phyloP scores from a whole-genome alignment of 2,888 invertebrate species.

The Dichetophora obliterata region DNA sequence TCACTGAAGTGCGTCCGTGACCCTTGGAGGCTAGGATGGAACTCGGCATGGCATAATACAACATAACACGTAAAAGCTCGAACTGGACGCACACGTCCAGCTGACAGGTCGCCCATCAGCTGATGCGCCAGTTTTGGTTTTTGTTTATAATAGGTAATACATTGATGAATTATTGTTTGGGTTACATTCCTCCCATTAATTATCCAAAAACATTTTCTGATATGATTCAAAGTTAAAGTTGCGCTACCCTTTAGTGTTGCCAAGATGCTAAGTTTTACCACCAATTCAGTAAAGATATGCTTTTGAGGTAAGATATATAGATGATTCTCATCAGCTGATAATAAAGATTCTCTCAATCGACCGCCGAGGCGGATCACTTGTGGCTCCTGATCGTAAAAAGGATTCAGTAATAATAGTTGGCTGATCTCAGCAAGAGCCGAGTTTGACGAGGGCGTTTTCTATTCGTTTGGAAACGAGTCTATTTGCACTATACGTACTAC shows the following conservation, averaged over 20 bases:
- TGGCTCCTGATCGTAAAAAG: conserved; percentile 18
- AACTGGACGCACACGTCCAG: conserved; percentile 31
- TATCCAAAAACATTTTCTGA: conserved; percentile 22
- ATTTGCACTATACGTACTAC: conserved; percentile 17
- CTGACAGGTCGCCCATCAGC: conserved; percentile 40
- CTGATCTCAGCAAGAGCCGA: conserved; percentile 18
- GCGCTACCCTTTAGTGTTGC: conserved; percentile 24
- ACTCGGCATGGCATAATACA: conserved; percentile 34
- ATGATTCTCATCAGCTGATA: conserved; percentile 9
- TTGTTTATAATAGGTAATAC: too few species aligned
- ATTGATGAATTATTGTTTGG: conserved; percentile 34
- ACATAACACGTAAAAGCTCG: conserved; percentile 37
- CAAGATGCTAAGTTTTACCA: not conserved
- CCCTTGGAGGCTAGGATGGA: conserved; percentile 24
- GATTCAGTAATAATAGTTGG: conserved; percentile 16
- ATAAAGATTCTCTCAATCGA: conserved; percentile 20
- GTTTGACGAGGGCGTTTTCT: conserved; percentile 18
- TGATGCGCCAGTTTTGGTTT: conserved; percentile 14
- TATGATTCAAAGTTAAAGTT: not conserved
- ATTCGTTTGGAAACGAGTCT: conserved; percentile 27
- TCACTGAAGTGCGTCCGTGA: conserved; percentile 25
- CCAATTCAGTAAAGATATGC: conserved; percentile 14
- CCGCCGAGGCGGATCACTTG: conserved; percentile 29
- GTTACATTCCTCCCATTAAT: conserved; percentile 18
- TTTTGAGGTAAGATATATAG: conserved; percentile 32